Conservation (phyloP, 2,888 invertebrate genomes). For the Poecilobothrus nobilitatus region DNA sequence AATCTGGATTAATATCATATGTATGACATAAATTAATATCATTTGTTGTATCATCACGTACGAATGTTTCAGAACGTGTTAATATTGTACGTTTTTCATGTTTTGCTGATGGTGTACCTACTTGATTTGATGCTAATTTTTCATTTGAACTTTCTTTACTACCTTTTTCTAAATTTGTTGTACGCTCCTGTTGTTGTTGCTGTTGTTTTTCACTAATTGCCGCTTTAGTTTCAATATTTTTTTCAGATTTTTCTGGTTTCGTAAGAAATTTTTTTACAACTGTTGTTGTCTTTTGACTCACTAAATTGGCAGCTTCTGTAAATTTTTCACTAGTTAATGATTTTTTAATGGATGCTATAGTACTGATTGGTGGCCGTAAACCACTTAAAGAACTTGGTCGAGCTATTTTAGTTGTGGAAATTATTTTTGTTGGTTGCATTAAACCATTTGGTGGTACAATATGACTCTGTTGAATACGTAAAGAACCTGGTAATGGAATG, state of each 20-base stretch:
- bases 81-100: conserved; percentile 26
- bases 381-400: conserved; percentile 31
- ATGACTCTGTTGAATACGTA: conserved; percentile 20
- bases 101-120: conserved; percentile 14
- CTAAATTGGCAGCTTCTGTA: conserved; percentile 33
- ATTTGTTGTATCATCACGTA: conserved; percentile 32
- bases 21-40: neutral
- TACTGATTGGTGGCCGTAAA: conserved; percentile 24
- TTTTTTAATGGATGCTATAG: conserved; percentile 31
- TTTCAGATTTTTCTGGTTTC: conserved; percentile 25
- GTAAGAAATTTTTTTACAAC: conserved; percentile 34
- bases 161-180: conserved; percentile 26
- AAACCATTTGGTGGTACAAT: conserved; percentile 7
- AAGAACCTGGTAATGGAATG: conserved; percentile 36
- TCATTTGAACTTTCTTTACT: conserved; percentile 23
- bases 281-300: conserved; percentile 35
- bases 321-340: conserved; percentile 35
- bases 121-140: conserved; percentile 18
- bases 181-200: conserved; percentile 18
- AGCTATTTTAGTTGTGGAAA: conserved; percentile 26
- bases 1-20: neutral
- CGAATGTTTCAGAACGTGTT: conserved; percentile 40
- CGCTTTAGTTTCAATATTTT: conserved; percentile 19
- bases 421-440: conserved; percentile 10
- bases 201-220: neutral